A percentile compares a stretch with the other conserved stretches of the same genome.
These are phyloP conservation scores for Neocrepidodera transversa DNA, from an alignment of 2,888 invertebrate genomes.

Conservation along the genomic window DNA sequence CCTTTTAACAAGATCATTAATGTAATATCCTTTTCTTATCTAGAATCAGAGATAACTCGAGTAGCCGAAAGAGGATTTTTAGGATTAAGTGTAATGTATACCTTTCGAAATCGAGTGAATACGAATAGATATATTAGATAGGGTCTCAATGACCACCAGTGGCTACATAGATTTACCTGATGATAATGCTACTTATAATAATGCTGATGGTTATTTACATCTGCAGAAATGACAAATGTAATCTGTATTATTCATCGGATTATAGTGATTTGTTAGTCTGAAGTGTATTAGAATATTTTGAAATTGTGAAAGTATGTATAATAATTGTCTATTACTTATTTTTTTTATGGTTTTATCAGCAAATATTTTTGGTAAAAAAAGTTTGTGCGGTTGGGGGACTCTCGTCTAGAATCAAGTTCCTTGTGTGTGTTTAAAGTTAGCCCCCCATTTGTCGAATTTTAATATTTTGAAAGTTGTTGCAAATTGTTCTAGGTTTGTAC, in stretches of 20 bases:
- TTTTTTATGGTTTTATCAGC: too few relatives aligned
- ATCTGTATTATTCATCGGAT: neutral
- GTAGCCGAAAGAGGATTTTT: constrained; percentile 30
- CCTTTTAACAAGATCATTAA: constrained; percentile 38
- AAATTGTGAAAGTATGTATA: neutral
- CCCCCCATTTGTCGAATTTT: too few relatives aligned
- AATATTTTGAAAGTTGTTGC: too few relatives aligned
- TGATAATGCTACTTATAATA: neutral
- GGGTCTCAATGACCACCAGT: neutral
- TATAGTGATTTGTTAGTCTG: neutral
- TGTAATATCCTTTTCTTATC: constrained; percentile 39
- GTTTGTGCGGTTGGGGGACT: too few relatives aligned
- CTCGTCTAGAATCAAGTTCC: too few relatives aligned
- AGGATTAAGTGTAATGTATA: constrained; percentile 34
- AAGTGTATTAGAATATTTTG: neutral
- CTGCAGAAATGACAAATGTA: neutral
- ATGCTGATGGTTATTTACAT: constrained; percentile 2
- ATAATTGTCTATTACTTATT: too few relatives aligned
- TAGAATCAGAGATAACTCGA: constrained; percentile 26
- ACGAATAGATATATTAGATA: constrained; percentile 6
- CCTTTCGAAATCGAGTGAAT: constrained; percentile 11
- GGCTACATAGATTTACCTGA: constrained; percentile 1
- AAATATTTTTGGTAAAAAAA: too few relatives aligned
- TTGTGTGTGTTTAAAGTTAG: too few relatives aligned
- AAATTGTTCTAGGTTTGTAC: too few relatives aligned